A percentile compares a stretch with the other conserved stretches of the same genome.
These are phyloP conservation scores for Panopea generosa DNA, from an alignment of 2,888 invertebrate genomes.

Conservation along the genomic window DNA sequence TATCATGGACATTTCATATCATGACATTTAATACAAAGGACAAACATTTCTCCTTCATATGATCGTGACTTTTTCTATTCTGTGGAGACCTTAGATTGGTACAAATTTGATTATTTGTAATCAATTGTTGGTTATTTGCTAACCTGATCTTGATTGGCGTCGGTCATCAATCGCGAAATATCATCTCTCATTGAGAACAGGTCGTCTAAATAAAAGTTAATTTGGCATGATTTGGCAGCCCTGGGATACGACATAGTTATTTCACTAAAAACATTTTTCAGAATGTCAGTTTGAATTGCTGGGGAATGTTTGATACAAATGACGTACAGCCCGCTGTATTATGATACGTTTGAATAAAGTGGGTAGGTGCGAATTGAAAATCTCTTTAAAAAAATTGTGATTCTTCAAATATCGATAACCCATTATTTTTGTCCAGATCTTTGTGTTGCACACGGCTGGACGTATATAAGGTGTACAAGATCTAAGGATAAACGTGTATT, in stretches of 20 bases:
- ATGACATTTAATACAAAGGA: not conserved
- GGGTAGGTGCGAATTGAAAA: no score
- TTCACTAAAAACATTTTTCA: conserved; percentile 32
- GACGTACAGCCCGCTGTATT: no score
- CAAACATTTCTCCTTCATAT: not conserved
- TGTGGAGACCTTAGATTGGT: not conserved
- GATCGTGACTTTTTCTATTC: conserved; percentile 24
- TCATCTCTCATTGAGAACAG: not conserved
- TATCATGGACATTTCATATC: no score
- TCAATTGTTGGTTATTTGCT: conserved; percentile 23
- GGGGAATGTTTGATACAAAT: conserved; percentile 6
- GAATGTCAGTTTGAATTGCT: conserved; percentile 15
- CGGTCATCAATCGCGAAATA: conserved; percentile 18
- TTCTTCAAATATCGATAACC: no score
- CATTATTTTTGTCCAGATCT: no score
- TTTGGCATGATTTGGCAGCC: not conserved
- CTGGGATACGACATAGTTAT: not conserved
- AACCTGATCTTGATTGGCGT: conserved; percentile 6
- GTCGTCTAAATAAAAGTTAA: not conserved
- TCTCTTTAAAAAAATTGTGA: no score
- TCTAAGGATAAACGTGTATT: not conserved
- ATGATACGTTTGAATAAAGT: no score
- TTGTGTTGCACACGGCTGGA: no score
- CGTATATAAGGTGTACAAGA: no score
- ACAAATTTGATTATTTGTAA: conserved; percentile 42